Conservation (phyloP, 37 sponge, comb jelly and placozoan genomes). For the Ianthella basta region DNA sequence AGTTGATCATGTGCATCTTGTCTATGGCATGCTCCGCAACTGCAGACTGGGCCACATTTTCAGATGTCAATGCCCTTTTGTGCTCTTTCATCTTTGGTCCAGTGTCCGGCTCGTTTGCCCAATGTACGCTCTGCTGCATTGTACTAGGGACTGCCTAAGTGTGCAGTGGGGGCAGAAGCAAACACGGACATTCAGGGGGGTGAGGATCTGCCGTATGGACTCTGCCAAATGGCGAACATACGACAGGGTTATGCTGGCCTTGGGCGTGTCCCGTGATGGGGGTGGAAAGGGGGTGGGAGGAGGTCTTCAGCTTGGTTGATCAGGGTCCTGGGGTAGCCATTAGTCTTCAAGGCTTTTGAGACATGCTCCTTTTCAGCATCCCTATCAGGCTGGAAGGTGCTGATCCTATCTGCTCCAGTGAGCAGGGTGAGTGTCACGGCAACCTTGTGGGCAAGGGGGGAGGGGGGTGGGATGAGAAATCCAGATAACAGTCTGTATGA, state of each 20-base stretch:
- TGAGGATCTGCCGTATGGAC: not conserved
- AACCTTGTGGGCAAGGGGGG: constrained; percentile 1
- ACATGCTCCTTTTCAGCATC: not conserved
- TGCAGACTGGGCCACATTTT: not conserved
- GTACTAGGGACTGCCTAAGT: not conserved
- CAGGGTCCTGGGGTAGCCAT: not conserved
- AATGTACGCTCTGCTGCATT: not conserved
- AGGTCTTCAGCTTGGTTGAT: not conserved
- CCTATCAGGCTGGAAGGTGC: not conserved
- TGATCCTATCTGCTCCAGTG: not conserved
- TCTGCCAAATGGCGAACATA: constrained; percentile 17
- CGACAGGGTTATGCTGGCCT: not conserved
- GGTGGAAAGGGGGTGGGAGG: not conserved
- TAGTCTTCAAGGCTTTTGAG: not conserved
- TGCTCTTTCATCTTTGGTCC: constrained; percentile 6
- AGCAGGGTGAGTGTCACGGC: constrained; percentile 10
- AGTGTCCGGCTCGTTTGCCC: constrained; percentile 1
- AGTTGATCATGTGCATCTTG: not conserved
- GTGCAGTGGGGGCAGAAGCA: constrained; percentile 2
- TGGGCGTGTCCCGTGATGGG: not conserved
- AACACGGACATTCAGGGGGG: not conserved
- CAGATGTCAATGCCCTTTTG: not conserved
- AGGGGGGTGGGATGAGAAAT: not conserved
- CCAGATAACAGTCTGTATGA: constrained; percentile 33
- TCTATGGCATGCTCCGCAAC: constrained; percentile 8